Conservation (phyloP, 2,797 vertebrate genomes). For the Galagoides demidoff region DNA sequence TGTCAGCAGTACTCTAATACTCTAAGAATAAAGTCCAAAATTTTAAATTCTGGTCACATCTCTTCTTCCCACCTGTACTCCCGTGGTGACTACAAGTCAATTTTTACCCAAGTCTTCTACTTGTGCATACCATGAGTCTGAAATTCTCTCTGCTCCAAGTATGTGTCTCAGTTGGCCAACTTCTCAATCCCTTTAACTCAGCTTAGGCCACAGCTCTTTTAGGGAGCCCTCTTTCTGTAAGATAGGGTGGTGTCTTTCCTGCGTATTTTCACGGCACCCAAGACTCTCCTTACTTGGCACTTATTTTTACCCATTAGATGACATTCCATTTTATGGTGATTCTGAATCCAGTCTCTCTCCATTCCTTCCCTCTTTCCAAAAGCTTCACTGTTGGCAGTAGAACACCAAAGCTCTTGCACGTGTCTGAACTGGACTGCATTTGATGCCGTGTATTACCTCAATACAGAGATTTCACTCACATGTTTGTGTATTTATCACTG, state of each 20-base stretch:
- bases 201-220: neutral
- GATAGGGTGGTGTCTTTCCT: too few relatives aligned
- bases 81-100: neutral
- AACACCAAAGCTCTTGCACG: too few relatives aligned
- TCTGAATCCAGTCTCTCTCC: neutral
- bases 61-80: neutral
- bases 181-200: neutral
- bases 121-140: too few relatives aligned
- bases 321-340: neutral
- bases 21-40: neutral
- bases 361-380: neutral
- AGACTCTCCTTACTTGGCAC: neutral
- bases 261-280: rapidly evolving
- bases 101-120: neutral
- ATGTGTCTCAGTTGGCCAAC: neutral
- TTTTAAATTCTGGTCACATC: neutral
- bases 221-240: neutral
- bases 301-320: neutral
- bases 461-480: neutral
- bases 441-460: neutral
- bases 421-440: neutral
- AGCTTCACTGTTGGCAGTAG: neutral
- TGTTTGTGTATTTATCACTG: too few relatives aligned
- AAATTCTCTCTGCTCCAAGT: neutral
- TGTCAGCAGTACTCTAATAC: neutral